phyloP scores from a whole-genome alignment of 1,140 invertebrate genomes.

The Globodera ellingtonae region DNA sequence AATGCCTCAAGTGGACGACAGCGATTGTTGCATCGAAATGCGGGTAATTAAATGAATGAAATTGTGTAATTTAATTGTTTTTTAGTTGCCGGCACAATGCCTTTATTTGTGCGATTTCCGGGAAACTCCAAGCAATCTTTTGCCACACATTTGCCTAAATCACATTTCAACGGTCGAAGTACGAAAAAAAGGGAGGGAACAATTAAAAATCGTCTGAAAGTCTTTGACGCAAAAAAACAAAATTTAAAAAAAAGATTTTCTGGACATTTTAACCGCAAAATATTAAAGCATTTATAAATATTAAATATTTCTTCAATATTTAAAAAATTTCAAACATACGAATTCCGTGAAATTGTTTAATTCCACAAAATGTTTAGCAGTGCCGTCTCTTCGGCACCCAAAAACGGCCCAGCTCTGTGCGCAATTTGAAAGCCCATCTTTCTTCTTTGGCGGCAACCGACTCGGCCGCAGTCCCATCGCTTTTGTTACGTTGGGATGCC shows the following conservation, averaged over 20 bases:
- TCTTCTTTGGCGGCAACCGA: background rate
- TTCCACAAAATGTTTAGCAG: background rate
- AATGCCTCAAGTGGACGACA: conserved; percentile 23
- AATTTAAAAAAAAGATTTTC: too few species aligned
- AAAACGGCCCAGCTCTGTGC: conserved; percentile 13
- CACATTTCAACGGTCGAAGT: conserved; percentile 14
- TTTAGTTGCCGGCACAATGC: conserved; percentile 23
- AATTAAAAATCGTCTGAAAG: background rate
- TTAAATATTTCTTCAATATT: too few species aligned
- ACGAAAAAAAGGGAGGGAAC: background rate
- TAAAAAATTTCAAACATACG: too few species aligned
- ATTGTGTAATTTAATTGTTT: background rate
- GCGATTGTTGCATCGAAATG: conserved; percentile 23
- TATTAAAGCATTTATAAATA: too few species aligned
- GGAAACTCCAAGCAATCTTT: conserved; percentile 7
- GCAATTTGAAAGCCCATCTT: conserved; percentile 9
- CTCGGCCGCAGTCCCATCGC: background rate
- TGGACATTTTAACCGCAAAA: too few species aligned
- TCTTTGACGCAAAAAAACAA: too few species aligned
- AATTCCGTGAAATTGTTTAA: too few species aligned
- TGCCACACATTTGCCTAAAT: conserved; percentile 15
- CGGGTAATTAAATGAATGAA: background rate
- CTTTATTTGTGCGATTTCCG: conserved; percentile 28
- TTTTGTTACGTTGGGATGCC: background rate
- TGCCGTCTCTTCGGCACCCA: conserved; percentile 21